Conservation (phyloP, 1,140 invertebrate species). For the Ericerus pela region DNA sequence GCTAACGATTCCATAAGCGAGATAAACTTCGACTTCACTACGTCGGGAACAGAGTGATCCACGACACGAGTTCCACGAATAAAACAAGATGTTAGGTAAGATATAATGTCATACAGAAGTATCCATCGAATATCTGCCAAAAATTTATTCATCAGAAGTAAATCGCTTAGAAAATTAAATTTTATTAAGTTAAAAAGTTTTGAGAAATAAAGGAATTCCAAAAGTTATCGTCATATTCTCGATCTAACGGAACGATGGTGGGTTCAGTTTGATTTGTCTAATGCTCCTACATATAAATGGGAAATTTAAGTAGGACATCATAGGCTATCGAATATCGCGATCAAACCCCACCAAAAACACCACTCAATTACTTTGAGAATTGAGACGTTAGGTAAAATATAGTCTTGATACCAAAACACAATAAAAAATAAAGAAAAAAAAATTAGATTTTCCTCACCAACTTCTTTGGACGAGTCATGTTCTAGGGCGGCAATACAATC, state of each 20-base stretch:
- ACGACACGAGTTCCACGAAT: neutral
- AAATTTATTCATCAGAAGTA: neutral
- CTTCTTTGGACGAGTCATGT: neutral
- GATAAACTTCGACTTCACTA: neutral
- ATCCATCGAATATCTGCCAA: neutral
- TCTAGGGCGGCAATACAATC: neutral
- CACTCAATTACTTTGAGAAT: no score
- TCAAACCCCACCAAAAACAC: no score
- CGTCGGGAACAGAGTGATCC: slow-evolving; percentile 4
- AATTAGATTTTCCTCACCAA: neutral
- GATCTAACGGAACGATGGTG: no score
- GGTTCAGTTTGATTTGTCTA: no score
- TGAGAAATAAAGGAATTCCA: no score
- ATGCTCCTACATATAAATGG: no score
- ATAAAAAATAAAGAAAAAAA: neutral
- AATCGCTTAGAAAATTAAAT: neutral
- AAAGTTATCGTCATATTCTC: no score
- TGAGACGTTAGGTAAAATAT: no score
- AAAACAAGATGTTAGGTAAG: neutral
- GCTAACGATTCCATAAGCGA: neutral
- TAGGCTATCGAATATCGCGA: no score
- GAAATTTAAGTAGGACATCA: no score
- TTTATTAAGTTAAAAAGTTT: no score
- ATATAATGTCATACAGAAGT: neutral
- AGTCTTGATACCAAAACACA: no score